Evolutionary conservation across 2,888 invertebrate genomes (phyloP).

Genomic region (Metopia argyrocephala): DNA sequence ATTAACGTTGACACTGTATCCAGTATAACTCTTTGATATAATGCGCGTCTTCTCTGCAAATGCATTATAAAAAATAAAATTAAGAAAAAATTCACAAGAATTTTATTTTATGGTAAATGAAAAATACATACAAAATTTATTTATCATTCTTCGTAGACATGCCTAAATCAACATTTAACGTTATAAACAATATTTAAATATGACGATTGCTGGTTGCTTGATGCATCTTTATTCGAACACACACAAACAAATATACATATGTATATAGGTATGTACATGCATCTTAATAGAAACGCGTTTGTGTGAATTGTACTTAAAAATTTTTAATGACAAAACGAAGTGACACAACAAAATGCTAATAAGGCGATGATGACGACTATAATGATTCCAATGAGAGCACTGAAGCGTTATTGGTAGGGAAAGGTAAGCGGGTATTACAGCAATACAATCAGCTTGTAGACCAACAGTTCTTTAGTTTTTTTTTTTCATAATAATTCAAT

Average conservation of each 20-base stretch:
- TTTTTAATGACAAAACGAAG: slow-evolving; percentile 17
- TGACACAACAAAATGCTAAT: slow-evolving; percentile 54
- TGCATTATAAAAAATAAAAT: slow-evolving; percentile 6
- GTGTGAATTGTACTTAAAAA: slow-evolving; percentile 19
- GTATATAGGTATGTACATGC: background rate
- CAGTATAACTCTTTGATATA: slow-evolving; percentile 44
- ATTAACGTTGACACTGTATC: background rate
- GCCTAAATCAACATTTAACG: slow-evolving; percentile 50
- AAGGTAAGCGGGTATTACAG: no score
- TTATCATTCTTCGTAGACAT: background rate
- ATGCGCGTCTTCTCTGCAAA: slow-evolving; percentile 16
- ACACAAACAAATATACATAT: background rate
- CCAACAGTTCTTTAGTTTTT: no score
- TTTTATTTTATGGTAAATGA: slow-evolving; percentile 29
- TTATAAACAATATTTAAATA: slow-evolving; percentile 16
- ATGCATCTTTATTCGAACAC: no score
- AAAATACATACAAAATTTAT: slow-evolving; percentile 5
- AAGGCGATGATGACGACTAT: slow-evolving; percentile 22
- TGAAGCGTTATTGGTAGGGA: no score
- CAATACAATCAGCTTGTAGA: no score
- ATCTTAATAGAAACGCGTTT: background rate
- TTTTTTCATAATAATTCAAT: background rate
- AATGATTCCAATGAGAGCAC: slow-evolving; percentile 20
- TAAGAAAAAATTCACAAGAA: slow-evolving; percentile 31
- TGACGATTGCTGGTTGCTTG: no score